Evolutionary conservation across 2,888 invertebrate genomes (phyloP), one percentile per base, ranked within the genome.

Genomic region (Dioctria rufipes): DNA sequence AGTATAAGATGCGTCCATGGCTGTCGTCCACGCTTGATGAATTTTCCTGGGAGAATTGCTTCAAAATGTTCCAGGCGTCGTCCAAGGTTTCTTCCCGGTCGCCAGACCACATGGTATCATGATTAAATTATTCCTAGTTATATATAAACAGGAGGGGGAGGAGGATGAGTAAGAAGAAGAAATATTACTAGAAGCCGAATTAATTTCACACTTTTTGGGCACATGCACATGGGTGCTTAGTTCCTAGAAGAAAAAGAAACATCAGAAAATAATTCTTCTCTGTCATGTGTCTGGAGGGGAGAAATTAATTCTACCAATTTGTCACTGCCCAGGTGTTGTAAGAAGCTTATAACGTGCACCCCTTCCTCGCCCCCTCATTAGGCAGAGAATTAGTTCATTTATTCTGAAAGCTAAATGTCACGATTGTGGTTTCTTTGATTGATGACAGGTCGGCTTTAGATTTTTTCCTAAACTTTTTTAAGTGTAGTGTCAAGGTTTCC

Each of bases 31-130:
- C 71, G 81, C 78, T 81, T 81, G 60, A 81, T 69, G 69, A 51
- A 81, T 49, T 81, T 61, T 81, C 81, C 81, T 81, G 81, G 69
- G 80, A 75, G 81, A 81, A 69, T 60, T 25, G 25, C 25, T 11
- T 65, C 39, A 69, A 25, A 25, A 40, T 49, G 4, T 54, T 54
- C 9, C n/a, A 11, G 2, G 54, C 1, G 54, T 54, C 54, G 49
- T 46, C 49, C 11, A 54, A n/a, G 54, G 54, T 11, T 54, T 11
- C 54, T 25, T 25, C 6, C 6, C 54, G 11, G 49, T 11, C 54
- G 54, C 25, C 25, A 25, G 25, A 54, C 11, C 54, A 54, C 54
- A 54, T 54, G 54, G 54, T 8, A 54, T 54, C 54, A n/a, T 54
- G 54, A 11, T 46, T 46, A 11, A 1, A 25, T 25, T 25, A 25